Percentiles rank a stretch among this genome's conserved stretches.
Evolutionary conservation across 2,113 vertebrate genomes (phyloP).

Genomic region (Microtus richardsoni): DNA sequence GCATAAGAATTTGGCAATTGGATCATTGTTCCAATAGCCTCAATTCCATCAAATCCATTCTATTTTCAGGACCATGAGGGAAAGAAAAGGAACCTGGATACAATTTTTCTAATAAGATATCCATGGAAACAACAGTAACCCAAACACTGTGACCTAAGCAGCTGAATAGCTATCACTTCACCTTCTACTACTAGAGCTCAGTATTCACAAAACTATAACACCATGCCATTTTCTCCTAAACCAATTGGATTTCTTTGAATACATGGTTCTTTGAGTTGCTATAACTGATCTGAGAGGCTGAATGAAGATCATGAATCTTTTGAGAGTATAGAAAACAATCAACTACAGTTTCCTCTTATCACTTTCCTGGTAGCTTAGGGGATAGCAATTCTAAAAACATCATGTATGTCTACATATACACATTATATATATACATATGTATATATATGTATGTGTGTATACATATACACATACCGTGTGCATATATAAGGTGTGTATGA

Average conservation of each 20-base stretch:
- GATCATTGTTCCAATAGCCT: background rate
- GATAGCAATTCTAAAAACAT: background rate
- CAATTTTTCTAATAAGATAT: background rate
- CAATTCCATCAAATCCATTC: background rate
- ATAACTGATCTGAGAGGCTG: background rate
- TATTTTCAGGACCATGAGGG: background rate
- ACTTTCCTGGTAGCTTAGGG: background rate
- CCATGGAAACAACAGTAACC: background rate
- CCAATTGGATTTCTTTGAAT: constrained; percentile 53
- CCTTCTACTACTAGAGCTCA: background rate
- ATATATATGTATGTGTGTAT: background rate
- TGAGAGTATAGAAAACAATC: constrained; percentile 6
- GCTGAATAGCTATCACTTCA: rapidly evolving
- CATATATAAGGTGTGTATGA: background rate
- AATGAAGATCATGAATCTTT: constrained; percentile 7
- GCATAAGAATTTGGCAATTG: background rate
- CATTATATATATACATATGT: background rate
- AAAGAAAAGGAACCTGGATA: background rate
- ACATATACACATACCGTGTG: background rate
- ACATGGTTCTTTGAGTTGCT: background rate
- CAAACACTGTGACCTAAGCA: constrained; percentile 32
- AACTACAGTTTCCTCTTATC: background rate
- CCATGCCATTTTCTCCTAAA: constrained; percentile 65
- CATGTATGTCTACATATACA: background rate
- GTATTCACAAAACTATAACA: constrained; percentile 57